Evolutionary conservation across 1,140 invertebrate genomes (phyloP).

Genomic region (Drosophila paulistorum): DNA sequence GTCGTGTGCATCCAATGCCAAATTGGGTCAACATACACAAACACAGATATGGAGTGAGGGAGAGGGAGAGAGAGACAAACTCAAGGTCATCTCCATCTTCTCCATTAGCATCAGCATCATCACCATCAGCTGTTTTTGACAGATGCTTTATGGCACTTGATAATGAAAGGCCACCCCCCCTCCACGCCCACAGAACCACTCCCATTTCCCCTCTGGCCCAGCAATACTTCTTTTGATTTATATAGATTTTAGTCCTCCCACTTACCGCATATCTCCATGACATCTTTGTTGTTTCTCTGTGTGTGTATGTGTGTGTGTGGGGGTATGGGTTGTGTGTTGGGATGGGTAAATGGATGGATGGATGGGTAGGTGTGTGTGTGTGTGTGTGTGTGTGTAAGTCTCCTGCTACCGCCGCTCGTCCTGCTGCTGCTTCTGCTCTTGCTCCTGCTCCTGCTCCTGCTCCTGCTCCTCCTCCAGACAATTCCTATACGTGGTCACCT

Average conservation of each 20-base stretch:
- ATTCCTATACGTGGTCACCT: constrained; percentile 21
- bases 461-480: constrained; percentile 15
- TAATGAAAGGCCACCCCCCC: constrained; percentile 9
- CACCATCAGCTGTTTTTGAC: constrained; percentile 50
- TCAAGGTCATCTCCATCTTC: constrained; percentile 51
- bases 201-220: neutral
- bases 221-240: neutral
- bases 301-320: constrained; percentile 17
- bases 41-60: too few relatives aligned
- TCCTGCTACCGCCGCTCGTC: constrained; percentile 27
- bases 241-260: constrained; percentile 24
- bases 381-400: constrained; percentile 22
- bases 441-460: constrained; percentile 17
- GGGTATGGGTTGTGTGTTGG: constrained; percentile 25
- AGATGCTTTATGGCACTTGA: constrained; percentile 42
- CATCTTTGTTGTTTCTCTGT: constrained; percentile 60
- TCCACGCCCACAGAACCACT: too few relatives aligned
- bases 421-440: constrained; percentile 16
- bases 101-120: constrained; percentile 14
- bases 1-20: constrained; percentile 13
- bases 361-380: constrained; percentile 2
- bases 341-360: constrained; percentile 1
- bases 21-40: constrained; percentile 45
- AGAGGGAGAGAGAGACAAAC: constrained; percentile 13
- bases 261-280: constrained; percentile 82